Base-by-base conservation (phyloP, 2,888 invertebrate species). In the Tetragonula carbonaria region DNA sequence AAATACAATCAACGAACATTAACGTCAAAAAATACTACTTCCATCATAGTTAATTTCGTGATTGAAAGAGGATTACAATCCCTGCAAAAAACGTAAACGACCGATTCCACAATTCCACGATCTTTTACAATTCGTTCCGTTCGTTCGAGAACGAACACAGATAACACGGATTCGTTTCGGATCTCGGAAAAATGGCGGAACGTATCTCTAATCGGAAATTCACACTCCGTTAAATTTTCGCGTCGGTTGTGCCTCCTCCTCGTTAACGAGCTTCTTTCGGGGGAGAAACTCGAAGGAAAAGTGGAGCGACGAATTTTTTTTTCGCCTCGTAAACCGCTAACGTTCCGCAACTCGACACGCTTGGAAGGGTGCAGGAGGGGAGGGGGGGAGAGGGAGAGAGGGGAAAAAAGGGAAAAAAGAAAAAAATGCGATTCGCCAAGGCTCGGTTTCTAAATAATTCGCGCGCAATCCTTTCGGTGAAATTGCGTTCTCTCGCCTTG, bases 181-280 rank as follows among this genome's bases (percentile, higher is more conserved):
- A 79, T 89, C 84, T 82, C 81, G 55, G 21, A 71, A 70, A 84
- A 65, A 59, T 28, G 33, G 62, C 23, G 70, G 62, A 28, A 73
- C 62, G 83, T 72, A 77, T 91, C 87, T 91, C 90, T 92, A 93
- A 94, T 93, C 93, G 91, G 88, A 90, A 90, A 82, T 92, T 93
- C 89, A 92, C 91, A 88, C 88, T 89, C 89, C 91, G 92, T 91
- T 93, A 90, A 91, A 90, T 91, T 45, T 90, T 90, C 90, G 88
- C 90, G 88, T 84, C 65, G 70, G 59, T 57, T 63, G 62, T 57
- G 76, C 55, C 65, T 77, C 51, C 68, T 77, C 51, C 90, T 81
- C 87, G 87, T 88, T 91, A 91, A 88, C 88, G 87, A 87, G 86
- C 84, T 90, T 89, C 87, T 90, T 89, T 85, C 77, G 83, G 75